Evolutionary conservation across 2,888 invertebrate species (phyloP).

Genomic region (Opisthograptis luteolata): DNA sequence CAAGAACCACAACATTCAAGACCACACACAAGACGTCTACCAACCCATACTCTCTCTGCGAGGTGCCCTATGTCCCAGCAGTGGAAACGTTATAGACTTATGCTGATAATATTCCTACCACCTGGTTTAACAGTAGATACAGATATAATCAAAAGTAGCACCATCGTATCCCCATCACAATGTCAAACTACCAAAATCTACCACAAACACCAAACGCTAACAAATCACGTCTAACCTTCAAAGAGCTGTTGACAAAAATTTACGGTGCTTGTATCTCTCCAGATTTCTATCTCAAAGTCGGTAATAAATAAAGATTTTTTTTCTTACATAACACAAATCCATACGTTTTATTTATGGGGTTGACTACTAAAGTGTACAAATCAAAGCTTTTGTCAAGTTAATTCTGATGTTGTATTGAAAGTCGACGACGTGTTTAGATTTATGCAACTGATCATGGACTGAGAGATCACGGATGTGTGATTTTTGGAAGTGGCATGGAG

Average conservation of each 20-base stretch:
- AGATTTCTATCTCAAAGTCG: constrained; percentile 60
- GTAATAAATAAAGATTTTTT: constrained; percentile 71
- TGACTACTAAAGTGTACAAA: constrained; percentile 69
- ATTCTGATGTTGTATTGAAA: constrained; percentile 55
- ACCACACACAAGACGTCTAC: no score
- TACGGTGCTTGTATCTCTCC: constrained; percentile 35
- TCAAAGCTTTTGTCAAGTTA: constrained; percentile 65
- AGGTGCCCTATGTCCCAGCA: no score
- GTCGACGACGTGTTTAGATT: constrained; percentile 70
- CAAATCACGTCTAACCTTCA: constrained; percentile 11
- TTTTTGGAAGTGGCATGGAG: constrained; percentile 33
- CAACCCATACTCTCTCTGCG: no score
- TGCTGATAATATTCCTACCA: no score
- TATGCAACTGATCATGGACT: constrained; percentile 51
- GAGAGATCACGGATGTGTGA: constrained; percentile 14
- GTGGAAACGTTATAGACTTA: no score
- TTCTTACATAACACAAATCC: constrained; percentile 46
- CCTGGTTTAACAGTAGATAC: no score
- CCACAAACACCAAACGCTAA: constrained; percentile 7
- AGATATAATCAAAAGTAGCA: background rate
- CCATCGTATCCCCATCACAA: background rate
- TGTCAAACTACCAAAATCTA: background rate
- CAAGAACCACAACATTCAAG: no score
- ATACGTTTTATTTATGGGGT: constrained; percentile 65
- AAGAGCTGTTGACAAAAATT: constrained; percentile 40